Conservation (phyloP, 64 coral and sea anemone genomes). For the Cladopsammia gracilis region DNA sequence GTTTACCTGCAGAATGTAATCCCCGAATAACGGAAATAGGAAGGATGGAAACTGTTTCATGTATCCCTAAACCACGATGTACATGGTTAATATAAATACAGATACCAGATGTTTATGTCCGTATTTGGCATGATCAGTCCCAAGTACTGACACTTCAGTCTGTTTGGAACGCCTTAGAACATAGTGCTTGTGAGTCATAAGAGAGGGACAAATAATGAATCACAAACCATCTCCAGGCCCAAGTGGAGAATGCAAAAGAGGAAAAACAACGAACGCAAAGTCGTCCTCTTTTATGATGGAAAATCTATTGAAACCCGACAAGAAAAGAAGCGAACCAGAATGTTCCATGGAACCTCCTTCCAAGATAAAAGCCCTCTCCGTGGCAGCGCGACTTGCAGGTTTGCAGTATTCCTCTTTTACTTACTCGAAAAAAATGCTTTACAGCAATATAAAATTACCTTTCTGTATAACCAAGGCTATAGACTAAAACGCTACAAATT, state of each 20-base stretch:
- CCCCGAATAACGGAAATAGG: slow-evolving; percentile 19
- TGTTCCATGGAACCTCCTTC: not conserved
- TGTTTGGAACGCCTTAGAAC: slow-evolving; percentile 1
- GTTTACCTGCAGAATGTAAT: not conserved
- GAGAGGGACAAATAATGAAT: slow-evolving; percentile 2
- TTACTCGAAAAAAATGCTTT: too few species aligned
- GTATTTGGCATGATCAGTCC: slow-evolving; percentile 17
- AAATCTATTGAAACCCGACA: slow-evolving; percentile 41
- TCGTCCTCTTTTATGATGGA: slow-evolving; percentile 51
- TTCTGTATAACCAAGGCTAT: not conserved
- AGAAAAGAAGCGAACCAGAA: not conserved
- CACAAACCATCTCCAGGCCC: not conserved
- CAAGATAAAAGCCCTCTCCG: slow-evolving; percentile 47
- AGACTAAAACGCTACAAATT: not conserved
- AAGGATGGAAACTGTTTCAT: slow-evolving; percentile 9
- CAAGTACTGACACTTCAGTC: slow-evolving; percentile 1
- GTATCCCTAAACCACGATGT: not conserved
- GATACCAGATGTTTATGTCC: slow-evolving; percentile 37
- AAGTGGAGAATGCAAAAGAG: not conserved
- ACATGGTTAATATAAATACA: slow-evolving; percentile 11
- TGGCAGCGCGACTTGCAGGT: slow-evolving; percentile 42
- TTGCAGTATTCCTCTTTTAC: not conserved
- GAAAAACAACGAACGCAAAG: not conserved
- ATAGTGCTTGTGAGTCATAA: not conserved
- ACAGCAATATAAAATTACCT: not conserved